Evolutionary conservation across 2,888 invertebrate genomes (phyloP), one percentile per base, ranked within the genome.

Genomic region (Stramonita haemastoma): DNA sequence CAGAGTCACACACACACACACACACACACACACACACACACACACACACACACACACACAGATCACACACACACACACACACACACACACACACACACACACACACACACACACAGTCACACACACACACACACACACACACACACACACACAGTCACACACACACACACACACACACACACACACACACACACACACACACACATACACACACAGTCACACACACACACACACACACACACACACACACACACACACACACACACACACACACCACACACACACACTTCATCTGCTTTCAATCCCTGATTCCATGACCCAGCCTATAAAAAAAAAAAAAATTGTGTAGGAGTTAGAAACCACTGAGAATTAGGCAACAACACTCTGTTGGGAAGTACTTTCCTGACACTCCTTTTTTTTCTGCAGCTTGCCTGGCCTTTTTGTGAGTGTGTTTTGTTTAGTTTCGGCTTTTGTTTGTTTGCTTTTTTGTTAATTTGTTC

Each of bases 111-210:
- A 77, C 77, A 77, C 29, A 29, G 11, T 29, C 77, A 77, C 77
- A 77, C 77, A 29, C 77, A 77, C 77, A 77, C 77, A 77, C 29
- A 29, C 15, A 22, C 70, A 70, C 22, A 22, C 70, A 70, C 70
- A 17, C 22, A 22, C 70, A 70, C 22, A 22, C 22, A 70, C 22
- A 70, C 70, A 32, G 11, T 13, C 77, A 5, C 77, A 5, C 77
- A 5, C 77, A 34, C 77, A 77, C 77, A 77, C 77, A 34, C 77
- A 32, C 77, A 77, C 77, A 77, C 77, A 77, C 77, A 77, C 77
- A 32, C 77, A 32, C 77, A 77, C 77, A 77, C 77, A 77, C 77
- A 77, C 32, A 77, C 77, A 32, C 77, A 77, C 77, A 77, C 32
- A 77, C 77, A 77, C 77, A 77, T 11, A 29, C 29, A 77, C 32